Evolutionary conservation across 1,140 invertebrate genomes (phyloP).

Genomic region (Phthorimaea operculella): DNA sequence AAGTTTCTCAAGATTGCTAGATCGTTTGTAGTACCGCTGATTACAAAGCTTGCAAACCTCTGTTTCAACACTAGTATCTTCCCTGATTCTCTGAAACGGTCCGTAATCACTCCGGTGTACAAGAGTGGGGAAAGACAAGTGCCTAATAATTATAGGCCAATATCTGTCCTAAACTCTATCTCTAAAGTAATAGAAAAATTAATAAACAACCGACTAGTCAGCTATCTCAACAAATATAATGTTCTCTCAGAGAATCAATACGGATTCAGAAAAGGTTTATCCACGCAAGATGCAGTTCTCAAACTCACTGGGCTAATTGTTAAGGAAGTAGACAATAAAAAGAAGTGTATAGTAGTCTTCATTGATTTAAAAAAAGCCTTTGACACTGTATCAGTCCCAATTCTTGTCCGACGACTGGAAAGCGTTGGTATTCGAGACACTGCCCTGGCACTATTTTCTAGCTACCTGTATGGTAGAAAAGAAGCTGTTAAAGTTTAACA

Average conservation of each 20-base stretch:
- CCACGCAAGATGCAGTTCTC: slow-evolving; percentile 6
- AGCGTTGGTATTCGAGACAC: background rate
- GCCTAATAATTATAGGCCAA: slow-evolving; percentile 11
- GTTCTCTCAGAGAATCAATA: slow-evolving; percentile 12
- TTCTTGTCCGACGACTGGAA: slow-evolving; percentile 5
- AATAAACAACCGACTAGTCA: slow-evolving; percentile 11
- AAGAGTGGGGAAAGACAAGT: slow-evolving; percentile 10
- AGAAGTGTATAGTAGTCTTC: slow-evolving; percentile 6
- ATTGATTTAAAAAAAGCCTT: slow-evolving; percentile 9
- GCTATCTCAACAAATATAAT: slow-evolving; percentile 11
- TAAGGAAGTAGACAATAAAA: slow-evolving; percentile 3
- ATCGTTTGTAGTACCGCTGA: slow-evolving; percentile 7
- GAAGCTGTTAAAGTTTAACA: background rate
- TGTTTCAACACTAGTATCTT: slow-evolving; percentile 12
- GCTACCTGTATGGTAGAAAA: background rate
- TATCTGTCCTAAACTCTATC: slow-evolving; percentile 12
- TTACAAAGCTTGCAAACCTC: slow-evolving; percentile 10
- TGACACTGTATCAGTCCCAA: slow-evolving; percentile 1
- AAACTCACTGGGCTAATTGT: slow-evolving; percentile 1
- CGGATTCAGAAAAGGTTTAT: slow-evolving; percentile 10
- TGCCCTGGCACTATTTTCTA: background rate
- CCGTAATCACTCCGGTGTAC: slow-evolving; percentile 12
- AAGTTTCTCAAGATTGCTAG: slow-evolving; percentile 10
- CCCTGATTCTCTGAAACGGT: slow-evolving; percentile 7
- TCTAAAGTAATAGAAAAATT: slow-evolving; percentile 17